These are phyloP conservation scores for Sus cebifrons DNA, from an alignment of 2,797 vertebrate species.

Conservation along the genomic window DNA sequence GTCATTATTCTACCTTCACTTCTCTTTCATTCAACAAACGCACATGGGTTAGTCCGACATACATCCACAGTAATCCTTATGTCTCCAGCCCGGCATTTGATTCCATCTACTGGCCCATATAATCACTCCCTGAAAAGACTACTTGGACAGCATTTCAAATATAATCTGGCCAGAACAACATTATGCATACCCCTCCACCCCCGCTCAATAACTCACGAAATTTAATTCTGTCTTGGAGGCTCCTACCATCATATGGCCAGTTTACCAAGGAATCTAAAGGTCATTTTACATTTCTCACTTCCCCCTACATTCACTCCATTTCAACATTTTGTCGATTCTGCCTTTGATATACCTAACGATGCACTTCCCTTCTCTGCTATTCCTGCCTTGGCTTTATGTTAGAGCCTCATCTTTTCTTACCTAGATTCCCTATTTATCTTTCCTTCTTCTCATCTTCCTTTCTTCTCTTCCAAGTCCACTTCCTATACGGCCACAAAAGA, in stretches of 20 bases:
- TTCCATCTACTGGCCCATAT: not conserved
- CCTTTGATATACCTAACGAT: not conserved
- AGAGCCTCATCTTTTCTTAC: not conserved
- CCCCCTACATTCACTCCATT: not conserved
- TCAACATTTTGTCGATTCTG: not conserved
- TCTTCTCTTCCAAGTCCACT: not conserved
- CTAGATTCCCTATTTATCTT: not conserved
- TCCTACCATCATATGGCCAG: not conserved
- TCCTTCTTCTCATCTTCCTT: not conserved
- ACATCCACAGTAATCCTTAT: not conserved
- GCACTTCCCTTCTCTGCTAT: not conserved
- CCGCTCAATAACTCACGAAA: not conserved
- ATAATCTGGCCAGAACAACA: not conserved
- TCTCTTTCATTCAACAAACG: constrained; percentile 1
- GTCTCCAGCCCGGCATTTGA: not conserved
- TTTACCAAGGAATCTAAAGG: not conserved
- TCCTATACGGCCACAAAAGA: not conserved
- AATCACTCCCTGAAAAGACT: not conserved
- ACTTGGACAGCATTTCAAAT: not conserved
- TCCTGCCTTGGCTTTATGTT: not conserved
- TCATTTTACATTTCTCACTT: constrained; percentile 42
- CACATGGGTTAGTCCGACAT: not conserved
- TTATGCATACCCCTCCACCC: not conserved
- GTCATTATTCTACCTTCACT: not conserved
- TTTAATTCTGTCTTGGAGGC: not conserved